Evolutionary conservation across 2,113 vertebrate genomes (phyloP).

Genomic region (Macaca fascicularis): DNA sequence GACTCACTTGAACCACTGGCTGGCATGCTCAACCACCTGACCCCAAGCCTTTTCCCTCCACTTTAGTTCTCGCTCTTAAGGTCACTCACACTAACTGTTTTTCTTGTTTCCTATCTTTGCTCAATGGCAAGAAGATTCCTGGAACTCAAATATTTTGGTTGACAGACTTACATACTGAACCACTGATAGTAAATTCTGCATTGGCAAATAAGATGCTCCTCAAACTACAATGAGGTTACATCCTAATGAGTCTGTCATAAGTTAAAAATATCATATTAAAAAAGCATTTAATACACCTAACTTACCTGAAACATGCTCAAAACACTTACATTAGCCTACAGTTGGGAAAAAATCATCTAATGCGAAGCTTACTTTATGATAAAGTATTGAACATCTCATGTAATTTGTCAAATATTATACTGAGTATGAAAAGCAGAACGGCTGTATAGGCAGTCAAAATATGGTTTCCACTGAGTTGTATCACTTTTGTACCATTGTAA

Average conservation of each 20-base stretch:
- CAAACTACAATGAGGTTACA: not conserved
- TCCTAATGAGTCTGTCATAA: not conserved
- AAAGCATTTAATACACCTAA: not conserved
- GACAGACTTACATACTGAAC: not conserved
- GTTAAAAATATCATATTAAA: not conserved
- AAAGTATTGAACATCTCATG: not conserved
- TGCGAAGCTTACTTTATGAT: not conserved
- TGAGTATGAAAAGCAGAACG: not conserved
- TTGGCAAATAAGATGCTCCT: not conserved
- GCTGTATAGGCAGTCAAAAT: not conserved
- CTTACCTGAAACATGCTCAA: not conserved
- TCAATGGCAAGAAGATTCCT: not conserved
- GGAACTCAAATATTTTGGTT: not conserved
- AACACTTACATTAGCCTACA: not conserved
- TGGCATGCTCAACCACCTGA: not conserved
- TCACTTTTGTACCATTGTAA: not conserved
- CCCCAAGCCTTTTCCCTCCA: not conserved
- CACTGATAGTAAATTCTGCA: not conserved
- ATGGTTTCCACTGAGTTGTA: not conserved
- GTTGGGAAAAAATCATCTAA: not conserved
- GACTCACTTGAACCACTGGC: not conserved
- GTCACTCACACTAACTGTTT: not conserved
- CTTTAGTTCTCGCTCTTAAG: not conserved
- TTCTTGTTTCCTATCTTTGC: not conserved
- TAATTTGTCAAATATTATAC: not conserved